Evolutionary conservation across 2,113 vertebrate species (phyloP), one percentile per base, ranked within the genome.

Genomic region (Sterrhoptilus dennistouni): DNA sequence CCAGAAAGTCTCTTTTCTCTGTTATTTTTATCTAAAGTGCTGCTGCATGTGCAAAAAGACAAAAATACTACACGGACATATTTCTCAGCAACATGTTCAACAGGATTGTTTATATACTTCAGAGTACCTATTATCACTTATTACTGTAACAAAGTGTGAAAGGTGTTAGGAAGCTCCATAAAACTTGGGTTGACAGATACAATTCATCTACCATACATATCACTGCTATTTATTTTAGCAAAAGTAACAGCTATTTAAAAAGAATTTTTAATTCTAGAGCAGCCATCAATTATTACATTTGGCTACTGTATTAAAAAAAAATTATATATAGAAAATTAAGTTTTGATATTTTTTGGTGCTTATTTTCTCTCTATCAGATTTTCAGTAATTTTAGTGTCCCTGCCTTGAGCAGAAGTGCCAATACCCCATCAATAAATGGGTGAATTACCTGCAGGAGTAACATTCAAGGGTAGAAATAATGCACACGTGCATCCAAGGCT

Each of bases 361-460:
- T 82, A 79, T 75, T 93, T 94, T 87, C 47, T 78, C 9, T 40
- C 71, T 89, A 22, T 45, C 88, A 87, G 36, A 29, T 88, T 74
- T 95, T 83, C 92, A 95, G 57, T 60, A 78, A 66, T 11, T 36
- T 65, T 92, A 93, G n/a, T 54, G 83, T 65, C 64, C 56, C 92
- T 96, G 47, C 83, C 95, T 89, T 93, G 71, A 60, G 87, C 45
- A 85, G 89, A 82, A 92, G 86, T 66, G 83, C 96, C 95, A 96
- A 96, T 71, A 95, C 76, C 96, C 97, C 97, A 75, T 36, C 94
- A 97, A 97, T 91, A 98, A 98, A 96, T 57, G 82, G 88, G 94
- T 97, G 96, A 94, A 97, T 98, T 98, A 98, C 98, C 98, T 98
- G 97, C 94, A 97, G 97, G 87, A 83, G 97, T 97, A 98, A 98